Conservation (phyloP, 2,113 vertebrate species). For the Semicossyphus pulcher region DNA sequence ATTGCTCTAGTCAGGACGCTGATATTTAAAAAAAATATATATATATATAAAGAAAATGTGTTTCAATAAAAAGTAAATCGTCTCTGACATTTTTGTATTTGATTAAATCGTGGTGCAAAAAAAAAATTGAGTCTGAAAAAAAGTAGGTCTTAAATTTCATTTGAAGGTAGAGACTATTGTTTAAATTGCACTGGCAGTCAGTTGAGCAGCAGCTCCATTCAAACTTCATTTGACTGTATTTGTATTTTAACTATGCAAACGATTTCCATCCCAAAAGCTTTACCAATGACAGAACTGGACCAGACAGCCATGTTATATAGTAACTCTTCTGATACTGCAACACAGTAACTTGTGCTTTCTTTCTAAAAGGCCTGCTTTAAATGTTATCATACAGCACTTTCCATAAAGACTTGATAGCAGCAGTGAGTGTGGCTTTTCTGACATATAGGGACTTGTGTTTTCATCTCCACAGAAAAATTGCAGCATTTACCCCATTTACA, state of each 20-base stretch:
- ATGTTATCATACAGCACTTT: constrained; percentile 25
- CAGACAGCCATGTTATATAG: background rate
- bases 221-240: background rate
- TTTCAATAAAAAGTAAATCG: no score
- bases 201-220: no score
- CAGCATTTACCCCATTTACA: background rate
- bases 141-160: no score
- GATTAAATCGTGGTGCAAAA: no score
- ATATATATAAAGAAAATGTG: no score
- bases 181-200: no score
- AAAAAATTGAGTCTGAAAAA: no score
- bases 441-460: background rate
- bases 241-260: constrained; percentile 14
- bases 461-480: background rate
- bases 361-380: constrained; percentile 1
- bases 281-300: background rate
- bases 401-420: constrained; percentile 34
- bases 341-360: background rate
- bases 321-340: background rate
- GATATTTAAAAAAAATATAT: no score
- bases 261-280: background rate
- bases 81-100: no score
- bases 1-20: no score
- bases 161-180: no score
- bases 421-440: background rate